Conservation (phyloP, 2,888 invertebrate species). For the Drosophila rubida region DNA sequence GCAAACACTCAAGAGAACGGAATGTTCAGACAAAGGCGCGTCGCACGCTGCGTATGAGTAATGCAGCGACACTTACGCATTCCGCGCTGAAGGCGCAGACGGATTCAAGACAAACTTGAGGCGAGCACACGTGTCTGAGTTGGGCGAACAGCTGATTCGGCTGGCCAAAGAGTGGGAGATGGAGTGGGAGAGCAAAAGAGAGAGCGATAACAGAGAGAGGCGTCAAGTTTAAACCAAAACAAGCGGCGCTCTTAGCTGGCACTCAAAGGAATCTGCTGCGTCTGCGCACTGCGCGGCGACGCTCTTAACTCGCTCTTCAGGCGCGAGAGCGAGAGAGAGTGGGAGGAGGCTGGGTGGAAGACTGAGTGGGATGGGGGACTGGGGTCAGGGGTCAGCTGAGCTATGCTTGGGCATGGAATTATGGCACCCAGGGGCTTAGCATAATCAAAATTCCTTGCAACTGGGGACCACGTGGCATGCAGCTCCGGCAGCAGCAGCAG, state of each 20-base stretch:
- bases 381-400: conserved; percentile 33
- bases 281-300: conserved; percentile 19
- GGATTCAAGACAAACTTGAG: not conserved
- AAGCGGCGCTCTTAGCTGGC: conserved; percentile 40
- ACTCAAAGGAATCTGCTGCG: conserved; percentile 9
- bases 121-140: conserved; percentile 38
- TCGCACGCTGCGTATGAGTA: conserved; percentile 70
- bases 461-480: conserved; percentile 79
- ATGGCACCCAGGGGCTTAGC: conserved; percentile 84
- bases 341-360: not conserved
- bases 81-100: conserved; percentile 43
- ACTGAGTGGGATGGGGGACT: not conserved
- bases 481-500: conserved; percentile 13
- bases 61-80: conserved; percentile 45
- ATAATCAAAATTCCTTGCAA: conserved; percentile 85
- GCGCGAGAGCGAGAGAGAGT: not conserved
- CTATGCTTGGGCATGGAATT: conserved; percentile 80
- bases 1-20: not conserved
- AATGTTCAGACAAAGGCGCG: conserved; percentile 46
- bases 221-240: conserved; percentile 42
- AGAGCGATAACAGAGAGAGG: not conserved
- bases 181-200: not conserved
- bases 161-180: not conserved
- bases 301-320: conserved; percentile 55
- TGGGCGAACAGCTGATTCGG: conserved; percentile 50